Evolutionary conservation across 2,797 vertebrate genomes (phyloP).

Genomic region (Semaprochilodus insignis): DNA sequence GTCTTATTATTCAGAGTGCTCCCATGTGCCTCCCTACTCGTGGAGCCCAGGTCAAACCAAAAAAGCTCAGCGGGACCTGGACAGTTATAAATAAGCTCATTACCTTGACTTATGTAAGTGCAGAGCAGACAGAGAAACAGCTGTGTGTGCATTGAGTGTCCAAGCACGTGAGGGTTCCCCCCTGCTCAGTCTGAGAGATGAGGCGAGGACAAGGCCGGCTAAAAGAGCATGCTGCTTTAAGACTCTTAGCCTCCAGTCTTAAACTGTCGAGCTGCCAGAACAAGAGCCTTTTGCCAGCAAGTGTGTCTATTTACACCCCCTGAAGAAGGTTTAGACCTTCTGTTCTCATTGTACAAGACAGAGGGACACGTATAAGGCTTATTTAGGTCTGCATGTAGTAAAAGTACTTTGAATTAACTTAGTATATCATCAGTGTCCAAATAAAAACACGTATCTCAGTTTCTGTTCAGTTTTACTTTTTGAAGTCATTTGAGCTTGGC

Average conservation of each 20-base stretch:
- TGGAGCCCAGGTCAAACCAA: constrained; percentile 5
- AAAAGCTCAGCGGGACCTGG: neutral
- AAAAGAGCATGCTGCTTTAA: constrained; percentile 26
- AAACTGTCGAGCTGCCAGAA: constrained; percentile 24
- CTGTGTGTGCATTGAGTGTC: neutral
- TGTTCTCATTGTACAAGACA: too few relatives aligned
- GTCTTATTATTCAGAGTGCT: neutral
- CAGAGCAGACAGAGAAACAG: neutral
- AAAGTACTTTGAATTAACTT: too few relatives aligned
- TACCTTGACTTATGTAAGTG: constrained; percentile 9
- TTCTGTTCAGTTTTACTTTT: too few relatives aligned
- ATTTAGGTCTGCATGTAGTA: too few relatives aligned
- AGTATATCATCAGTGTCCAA: too few relatives aligned
- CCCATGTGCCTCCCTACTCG: constrained; percentile 28
- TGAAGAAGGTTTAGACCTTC: too few relatives aligned
- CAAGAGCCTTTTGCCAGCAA: neutral
- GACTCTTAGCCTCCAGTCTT: constrained; percentile 32
- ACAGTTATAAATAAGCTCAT: constrained; percentile 11
- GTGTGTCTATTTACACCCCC: neutral
- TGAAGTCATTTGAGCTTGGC: too few relatives aligned
- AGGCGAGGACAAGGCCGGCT: neutral
- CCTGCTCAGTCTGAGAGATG: neutral
- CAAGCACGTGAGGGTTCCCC: neutral
- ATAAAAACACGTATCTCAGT: too few relatives aligned
- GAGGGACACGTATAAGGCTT: too few relatives aligned